A percentile compares a stretch with the other conserved stretches of the same genome.
Conservation (phyloP, 2,888 invertebrate species). For the Ferrisia virgata region DNA sequence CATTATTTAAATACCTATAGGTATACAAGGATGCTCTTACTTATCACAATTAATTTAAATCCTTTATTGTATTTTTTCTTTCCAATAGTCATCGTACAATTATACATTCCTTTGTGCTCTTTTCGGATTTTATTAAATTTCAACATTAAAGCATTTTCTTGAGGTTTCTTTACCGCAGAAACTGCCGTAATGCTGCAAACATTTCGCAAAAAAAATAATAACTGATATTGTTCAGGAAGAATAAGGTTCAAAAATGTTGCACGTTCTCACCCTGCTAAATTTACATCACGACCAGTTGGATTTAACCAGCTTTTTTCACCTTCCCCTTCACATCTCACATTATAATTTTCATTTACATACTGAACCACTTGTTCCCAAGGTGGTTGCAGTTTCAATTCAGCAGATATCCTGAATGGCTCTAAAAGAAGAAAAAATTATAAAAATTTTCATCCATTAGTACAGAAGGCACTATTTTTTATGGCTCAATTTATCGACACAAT, state of each 20-base stretch:
- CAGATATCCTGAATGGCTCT: background rate
- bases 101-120: conserved; percentile 36
- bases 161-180: background rate
- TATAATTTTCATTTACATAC: conserved; percentile 36
- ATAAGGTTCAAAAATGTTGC: background rate
- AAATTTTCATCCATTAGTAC: too few species aligned
- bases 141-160: conserved; percentile 1
- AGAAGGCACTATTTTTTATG: too few species aligned
- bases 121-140: conserved; percentile 37
- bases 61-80: background rate
- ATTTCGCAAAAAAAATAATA: background rate
- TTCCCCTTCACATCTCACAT: conserved; percentile 38
- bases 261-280: background rate
- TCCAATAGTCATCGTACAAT: background rate
- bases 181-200: background rate
- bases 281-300: background rate
- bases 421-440: too few species aligned
- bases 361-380: conserved; percentile 36
- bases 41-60: conserved; percentile 34
- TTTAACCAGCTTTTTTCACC: conserved; percentile 29
- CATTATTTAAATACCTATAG: background rate
- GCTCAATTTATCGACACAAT: too few species aligned
- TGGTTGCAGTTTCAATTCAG: conserved; percentile 23
- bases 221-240: background rate
- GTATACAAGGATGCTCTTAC: background rate